Evolutionary conservation across 2,797 vertebrate genomes (phyloP).

Genomic region (Rachycentron canadum): DNA sequence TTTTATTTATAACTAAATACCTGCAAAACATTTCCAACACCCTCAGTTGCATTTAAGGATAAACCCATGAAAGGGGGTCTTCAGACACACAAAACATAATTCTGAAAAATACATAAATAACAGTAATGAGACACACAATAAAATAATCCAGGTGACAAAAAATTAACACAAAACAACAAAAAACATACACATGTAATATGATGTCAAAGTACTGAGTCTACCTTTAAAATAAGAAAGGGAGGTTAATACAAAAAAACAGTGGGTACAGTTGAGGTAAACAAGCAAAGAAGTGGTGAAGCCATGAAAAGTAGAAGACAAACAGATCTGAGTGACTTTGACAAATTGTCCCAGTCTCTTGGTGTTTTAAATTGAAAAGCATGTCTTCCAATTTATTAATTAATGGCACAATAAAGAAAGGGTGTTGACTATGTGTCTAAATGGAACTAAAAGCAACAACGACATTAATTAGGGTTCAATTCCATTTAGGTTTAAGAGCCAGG

Average conservation of each 20-base stretch:
- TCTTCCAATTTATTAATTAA: background rate
- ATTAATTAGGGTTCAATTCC: too few species aligned
- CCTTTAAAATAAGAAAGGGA: too few species aligned
- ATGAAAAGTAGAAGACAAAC: background rate
- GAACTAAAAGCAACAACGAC: too few species aligned
- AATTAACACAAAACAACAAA: background rate
- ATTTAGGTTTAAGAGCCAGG: too few species aligned
- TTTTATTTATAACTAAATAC: background rate
- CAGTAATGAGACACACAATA: background rate
- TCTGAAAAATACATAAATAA: background rate
- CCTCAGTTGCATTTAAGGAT: background rate
- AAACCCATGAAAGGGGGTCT: background rate
- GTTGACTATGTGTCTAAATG: background rate
- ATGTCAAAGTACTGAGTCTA: too few species aligned
- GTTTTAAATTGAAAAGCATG: background rate
- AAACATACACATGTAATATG: background rate
- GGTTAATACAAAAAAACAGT: too few species aligned
- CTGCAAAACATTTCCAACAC: background rate
- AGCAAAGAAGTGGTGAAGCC: background rate
- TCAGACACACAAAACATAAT: background rate
- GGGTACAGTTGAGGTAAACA: background rate
- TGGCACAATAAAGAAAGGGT: background rate
- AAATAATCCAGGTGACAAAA: background rate
- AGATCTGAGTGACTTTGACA: background rate
- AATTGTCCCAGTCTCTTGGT: background rate